phyloP scores from a whole-genome alignment of 1,140 invertebrate genomes.

The Anastatus disparis region DNA sequence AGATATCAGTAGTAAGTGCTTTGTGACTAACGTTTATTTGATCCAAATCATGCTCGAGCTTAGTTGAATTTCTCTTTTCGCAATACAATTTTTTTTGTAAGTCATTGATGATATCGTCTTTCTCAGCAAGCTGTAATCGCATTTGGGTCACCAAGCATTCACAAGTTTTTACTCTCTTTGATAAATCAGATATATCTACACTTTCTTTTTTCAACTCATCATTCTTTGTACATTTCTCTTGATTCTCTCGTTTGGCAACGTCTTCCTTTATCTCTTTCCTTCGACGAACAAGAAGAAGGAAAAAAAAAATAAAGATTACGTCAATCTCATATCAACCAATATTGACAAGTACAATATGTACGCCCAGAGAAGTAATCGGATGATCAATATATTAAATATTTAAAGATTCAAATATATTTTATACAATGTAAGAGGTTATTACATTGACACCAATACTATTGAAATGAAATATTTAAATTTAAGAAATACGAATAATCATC shows the following conservation, averaged over 20 bases:
- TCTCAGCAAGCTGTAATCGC: slow-evolving; percentile 47
- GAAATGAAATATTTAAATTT: too few species aligned
- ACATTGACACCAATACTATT: too few species aligned
- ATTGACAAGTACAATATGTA: too few species aligned
- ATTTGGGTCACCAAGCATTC: slow-evolving; percentile 44
- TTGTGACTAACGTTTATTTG: slow-evolving; percentile 36
- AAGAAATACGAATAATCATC: too few species aligned
- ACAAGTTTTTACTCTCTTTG: slow-evolving; percentile 36
- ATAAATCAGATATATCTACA: slow-evolving; percentile 24
- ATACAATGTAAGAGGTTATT: too few species aligned
- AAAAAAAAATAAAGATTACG: too few species aligned
- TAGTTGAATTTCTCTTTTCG: slow-evolving; percentile 1
- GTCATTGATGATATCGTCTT: slow-evolving; percentile 42
- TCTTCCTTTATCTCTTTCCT: not conserved
- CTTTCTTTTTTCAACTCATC: not conserved
- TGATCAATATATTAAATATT: too few species aligned
- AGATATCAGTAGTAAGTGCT: slow-evolving; percentile 38
- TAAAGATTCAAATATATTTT: too few species aligned
- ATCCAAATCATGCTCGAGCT: slow-evolving; percentile 44
- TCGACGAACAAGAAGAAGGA: not conserved
- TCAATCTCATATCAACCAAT: too few species aligned
- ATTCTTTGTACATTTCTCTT: not conserved
- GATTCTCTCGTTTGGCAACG: too few species aligned
- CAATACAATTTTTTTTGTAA: slow-evolving; percentile 44
- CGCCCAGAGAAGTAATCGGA: too few species aligned